These are phyloP conservation scores for Laticauda laticaudata DNA, from an alignment of 2,113 vertebrate species.

Conservation along the genomic window DNA sequence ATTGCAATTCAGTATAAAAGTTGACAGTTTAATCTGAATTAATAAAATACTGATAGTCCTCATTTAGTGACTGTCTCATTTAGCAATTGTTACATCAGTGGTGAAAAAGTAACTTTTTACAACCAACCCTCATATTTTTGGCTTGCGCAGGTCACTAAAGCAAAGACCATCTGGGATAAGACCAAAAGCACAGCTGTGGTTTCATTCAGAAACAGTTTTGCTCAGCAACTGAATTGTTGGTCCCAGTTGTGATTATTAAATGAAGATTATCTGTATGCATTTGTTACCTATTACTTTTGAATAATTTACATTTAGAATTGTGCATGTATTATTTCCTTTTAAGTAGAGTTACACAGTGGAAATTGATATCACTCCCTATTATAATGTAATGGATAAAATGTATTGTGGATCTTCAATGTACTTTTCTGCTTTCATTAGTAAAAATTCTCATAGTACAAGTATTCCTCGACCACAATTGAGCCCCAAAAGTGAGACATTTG, in stretches of 20 bases:
- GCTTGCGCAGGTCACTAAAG: not conserved
- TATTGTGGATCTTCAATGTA: not conserved
- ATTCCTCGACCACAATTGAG: not conserved
- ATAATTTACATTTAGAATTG: not conserved
- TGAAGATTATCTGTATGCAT: not conserved
- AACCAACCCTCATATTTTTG: not conserved
- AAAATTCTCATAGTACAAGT: not conserved
- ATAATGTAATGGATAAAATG: not conserved
- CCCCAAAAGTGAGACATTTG: not conserved
- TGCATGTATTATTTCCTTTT: not conserved
- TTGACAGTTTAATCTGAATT: not conserved
- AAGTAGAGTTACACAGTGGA: not conserved
- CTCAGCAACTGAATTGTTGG: not conserved
- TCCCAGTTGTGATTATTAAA: not conserved
- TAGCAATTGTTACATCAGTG: not conserved
- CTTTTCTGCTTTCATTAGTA: not conserved
- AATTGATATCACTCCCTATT: not conserved
- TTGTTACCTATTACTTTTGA: not conserved
- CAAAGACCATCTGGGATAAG: not conserved
- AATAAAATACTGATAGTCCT: not conserved
- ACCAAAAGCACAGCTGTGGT: not conserved
- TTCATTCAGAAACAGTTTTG: not conserved
- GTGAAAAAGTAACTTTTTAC: not conserved
- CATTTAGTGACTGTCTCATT: not conserved
- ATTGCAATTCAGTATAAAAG: not conserved